Conservation (phyloP, 2,113 vertebrate genomes). For the Notothenia coriiceps region DNA sequence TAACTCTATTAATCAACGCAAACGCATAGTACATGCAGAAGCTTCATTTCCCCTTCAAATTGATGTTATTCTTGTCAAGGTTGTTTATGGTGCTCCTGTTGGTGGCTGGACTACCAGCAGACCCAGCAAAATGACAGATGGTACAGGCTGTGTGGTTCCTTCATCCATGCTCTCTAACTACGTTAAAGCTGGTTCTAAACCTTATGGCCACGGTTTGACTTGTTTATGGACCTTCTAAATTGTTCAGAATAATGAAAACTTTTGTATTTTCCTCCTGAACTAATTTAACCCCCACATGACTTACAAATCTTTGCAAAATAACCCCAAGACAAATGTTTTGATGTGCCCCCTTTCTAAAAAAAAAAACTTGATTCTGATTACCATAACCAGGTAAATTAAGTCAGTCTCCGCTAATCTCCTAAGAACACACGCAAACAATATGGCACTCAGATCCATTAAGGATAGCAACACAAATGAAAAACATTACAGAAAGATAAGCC, state of each 20-base stretch:
- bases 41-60: constrained; percentile 38
- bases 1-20: background rate
- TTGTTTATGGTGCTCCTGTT: constrained; percentile 56
- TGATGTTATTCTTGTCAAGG: constrained; percentile 59
- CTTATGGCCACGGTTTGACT: background rate
- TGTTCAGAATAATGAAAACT: background rate
- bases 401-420: background rate
- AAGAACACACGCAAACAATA: background rate
- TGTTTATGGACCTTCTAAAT: constrained; percentile 16
- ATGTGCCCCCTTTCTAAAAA: no score
- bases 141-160: constrained; percentile 35
- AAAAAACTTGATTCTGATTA: background rate
- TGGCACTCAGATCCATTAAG: background rate
- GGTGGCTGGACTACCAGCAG: constrained; percentile 28
- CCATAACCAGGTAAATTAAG: background rate
- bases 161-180: constrained; percentile 10
- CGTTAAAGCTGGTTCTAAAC: constrained; percentile 14
- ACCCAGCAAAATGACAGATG: constrained; percentile 68
- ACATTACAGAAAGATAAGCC: background rate
- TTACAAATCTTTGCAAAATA: background rate
- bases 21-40: constrained; percentile 26
- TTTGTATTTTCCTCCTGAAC: constrained; percentile 4
- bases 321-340: background rate
- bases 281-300: background rate
- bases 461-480: background rate